Evolutionary conservation across 2,113 vertebrate genomes (phyloP), one percentile per base, ranked within the genome.

Genomic region (Percina caprodes): DNA sequence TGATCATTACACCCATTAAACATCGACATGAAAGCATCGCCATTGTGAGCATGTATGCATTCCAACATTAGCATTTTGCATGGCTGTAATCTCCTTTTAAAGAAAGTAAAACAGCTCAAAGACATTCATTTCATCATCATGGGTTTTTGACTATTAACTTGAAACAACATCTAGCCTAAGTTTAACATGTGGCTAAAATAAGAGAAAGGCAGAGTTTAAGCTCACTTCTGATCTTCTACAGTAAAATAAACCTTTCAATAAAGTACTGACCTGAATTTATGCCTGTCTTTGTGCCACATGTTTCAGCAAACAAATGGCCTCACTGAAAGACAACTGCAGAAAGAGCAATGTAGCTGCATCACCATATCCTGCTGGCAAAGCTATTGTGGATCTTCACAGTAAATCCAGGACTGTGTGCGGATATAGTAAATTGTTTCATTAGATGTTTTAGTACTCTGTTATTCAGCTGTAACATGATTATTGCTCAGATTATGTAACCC

Each of bases 391-490:
- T 33, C 60, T 61, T 60, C 33, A 24, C n/a, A 45, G 21, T 61
- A 67, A 74, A 62, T 66, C 14, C 16, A 35, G 13, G 45, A 67
- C n/a, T 71, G 11, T 62, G 56, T 62, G 56, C 39, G 58, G 42
- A 75, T 74, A 62, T 26, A 26, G 48, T 81, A 23, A 67, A 80
- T 71, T 42, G 46, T 55, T 65, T 76, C 49, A 82, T 80, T 65
- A 61, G 21, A 54, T 56, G 39, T 76, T 55, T 60, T 35, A 30
- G 26, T 33, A 61, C 18, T 73, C 59, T 72, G 39, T 39, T 67
- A 79, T 76, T 75, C 61, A 80, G 52, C 77, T 59, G 61, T 46
- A 75, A n/a, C 65, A 35, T 81, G 74, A 78, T 73, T 84, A 59
- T 60, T 69, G 65, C 60, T 48, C 42, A 1, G 19, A 65, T 62